Base-by-base conservation (phyloP, 2,888 invertebrate genomes). In the Megamerina dolium region DNA sequence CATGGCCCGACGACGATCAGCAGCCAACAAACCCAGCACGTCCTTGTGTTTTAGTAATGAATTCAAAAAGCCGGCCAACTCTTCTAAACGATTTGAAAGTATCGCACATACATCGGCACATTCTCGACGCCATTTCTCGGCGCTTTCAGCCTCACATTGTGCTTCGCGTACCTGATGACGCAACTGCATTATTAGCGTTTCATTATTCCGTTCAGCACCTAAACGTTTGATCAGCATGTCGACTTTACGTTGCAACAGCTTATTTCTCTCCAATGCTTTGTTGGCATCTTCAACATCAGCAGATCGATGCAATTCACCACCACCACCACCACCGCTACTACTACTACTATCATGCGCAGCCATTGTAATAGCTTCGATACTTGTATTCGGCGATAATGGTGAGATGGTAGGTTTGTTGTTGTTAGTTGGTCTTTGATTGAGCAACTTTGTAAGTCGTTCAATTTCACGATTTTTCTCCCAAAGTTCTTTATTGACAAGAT, bases 1-100 rank as follows among this genome's bases (percentile, higher is more conserved):
- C 52, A 79, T 67, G 12, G 73, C 73, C 37, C 67, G 67, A n/a
- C 75, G 73, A 46, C 75, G 72, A 44, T 75, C 75, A 3, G 68
- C 66, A 1, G 76, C 77, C 36, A 78, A 54, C 31, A 75, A 71
- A 14, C 76, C 75, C 8, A 77, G 53, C n/a, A 77, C 71, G 35
- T 74, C 73, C 56, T 77, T 77, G 47, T 78, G 74, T 51, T 74
- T 74, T 2, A 81, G 65, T 36, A 81, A 61, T 0, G 78, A 76
- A 50, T 79, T 77, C 9, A 82, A 66, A 58, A 81, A 81, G 12
- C 75, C 70, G 1, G 80, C 79, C 32, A 81, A 60, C 56, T 81
- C 81, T 52, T 80, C 78, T 4, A 81, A 58, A 0, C 80, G 74
- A 21, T 65, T 71, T 16, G 77, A 76, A 6, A 81, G 62, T 31